phyloP scores from a whole-genome alignment of 2,797 vertebrate genomes.

The Agapornis canus region DNA sequence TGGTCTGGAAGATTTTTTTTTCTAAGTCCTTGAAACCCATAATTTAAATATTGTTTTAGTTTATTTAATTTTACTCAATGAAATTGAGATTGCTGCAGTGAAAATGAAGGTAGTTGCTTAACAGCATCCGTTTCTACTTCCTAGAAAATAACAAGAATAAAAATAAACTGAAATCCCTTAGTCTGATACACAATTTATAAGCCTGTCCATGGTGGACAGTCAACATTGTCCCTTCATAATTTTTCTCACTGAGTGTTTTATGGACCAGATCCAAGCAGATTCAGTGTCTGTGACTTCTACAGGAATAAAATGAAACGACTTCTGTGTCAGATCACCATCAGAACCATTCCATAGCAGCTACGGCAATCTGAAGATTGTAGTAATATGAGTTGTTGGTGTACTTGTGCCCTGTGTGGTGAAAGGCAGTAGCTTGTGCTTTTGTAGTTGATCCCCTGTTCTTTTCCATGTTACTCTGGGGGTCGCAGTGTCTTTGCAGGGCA shows the following conservation, averaged over 20 bases:
- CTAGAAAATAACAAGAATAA: not conserved
- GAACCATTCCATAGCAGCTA: not conserved
- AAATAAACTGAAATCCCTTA: not conserved
- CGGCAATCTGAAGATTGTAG: not conserved
- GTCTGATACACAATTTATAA: not conserved
- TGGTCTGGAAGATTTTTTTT: not conserved
- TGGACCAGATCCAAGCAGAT: not conserved
- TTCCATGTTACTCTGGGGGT: not conserved
- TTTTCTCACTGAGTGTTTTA: not conserved
- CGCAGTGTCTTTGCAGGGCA: not conserved
- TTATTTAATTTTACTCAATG: not conserved
- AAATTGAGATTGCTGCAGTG: not conserved
- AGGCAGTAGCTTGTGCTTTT: not conserved
- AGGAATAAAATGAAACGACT: not conserved
- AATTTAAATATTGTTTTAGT: not conserved
- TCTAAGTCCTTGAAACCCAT: not conserved
- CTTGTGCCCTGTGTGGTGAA: not conserved
- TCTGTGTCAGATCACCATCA: not conserved
- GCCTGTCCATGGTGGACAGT: not conserved
- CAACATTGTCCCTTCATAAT: not conserved
- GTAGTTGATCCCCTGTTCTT: not conserved
- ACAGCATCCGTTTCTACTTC: not conserved
- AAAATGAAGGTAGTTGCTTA: not conserved
- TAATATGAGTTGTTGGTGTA: rapidly evolving
- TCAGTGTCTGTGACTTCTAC: not conserved